Conservation (phyloP, 2,888 invertebrate species). For the Meghimatium bilineatum region DNA sequence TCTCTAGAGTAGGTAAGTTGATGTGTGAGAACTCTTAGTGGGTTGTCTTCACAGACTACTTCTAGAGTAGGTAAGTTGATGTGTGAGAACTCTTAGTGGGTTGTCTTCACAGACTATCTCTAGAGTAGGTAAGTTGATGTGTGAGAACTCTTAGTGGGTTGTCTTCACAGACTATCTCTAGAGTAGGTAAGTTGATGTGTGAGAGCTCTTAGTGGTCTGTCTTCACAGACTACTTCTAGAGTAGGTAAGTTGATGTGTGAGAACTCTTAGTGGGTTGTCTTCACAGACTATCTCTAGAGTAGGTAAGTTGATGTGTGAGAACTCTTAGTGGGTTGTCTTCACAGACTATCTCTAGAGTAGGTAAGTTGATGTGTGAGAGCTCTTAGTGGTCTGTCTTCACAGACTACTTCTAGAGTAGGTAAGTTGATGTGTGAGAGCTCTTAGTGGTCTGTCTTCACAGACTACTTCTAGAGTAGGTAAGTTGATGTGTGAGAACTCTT, state of each 20-base stretch:
- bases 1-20: constrained; percentile 87
- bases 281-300: constrained; percentile 88
- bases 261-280: constrained; percentile 89
- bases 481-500: constrained; percentile 90
- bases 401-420: constrained; percentile 87
- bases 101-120: constrained; percentile 89
- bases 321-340: constrained; percentile 90
- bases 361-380: constrained; percentile 90
- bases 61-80: constrained; percentile 87
- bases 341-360: constrained; percentile 87
- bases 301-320: constrained; percentile 89
- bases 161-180: constrained; percentile 87
- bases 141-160: constrained; percentile 92
- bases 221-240: constrained; percentile 87
- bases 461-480: constrained; percentile 86
- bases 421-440: constrained; percentile 89
- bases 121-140: constrained; percentile 87
- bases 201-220: constrained; percentile 90
- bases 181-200: constrained; percentile 89
- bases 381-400: constrained; percentile 89
- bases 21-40: constrained; percentile 92
- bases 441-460: constrained; percentile 90
- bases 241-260: constrained; percentile 89
- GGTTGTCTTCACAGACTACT: constrained; percentile 88
- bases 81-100: constrained; percentile 91